Evolutionary conservation across 2,888 invertebrate genomes (phyloP).

Genomic region (Heteropelma amictum): DNA sequence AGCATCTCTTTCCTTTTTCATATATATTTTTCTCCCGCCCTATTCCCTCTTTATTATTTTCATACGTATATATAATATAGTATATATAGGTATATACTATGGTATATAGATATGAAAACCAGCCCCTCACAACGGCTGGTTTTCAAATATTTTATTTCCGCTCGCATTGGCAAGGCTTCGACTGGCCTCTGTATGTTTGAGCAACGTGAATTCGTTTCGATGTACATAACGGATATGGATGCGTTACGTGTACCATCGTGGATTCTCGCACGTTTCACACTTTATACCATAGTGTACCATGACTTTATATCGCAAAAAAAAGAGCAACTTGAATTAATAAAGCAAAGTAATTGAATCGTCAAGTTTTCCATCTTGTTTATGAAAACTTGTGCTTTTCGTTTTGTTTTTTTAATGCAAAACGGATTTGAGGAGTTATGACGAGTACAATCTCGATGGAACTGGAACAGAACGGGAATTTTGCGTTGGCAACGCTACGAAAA

Average conservation of each 20-base stretch:
- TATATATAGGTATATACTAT: no score
- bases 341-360: not conserved
- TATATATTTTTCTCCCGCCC: slow-evolving; percentile 3
- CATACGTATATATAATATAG: no score
- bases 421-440: no score
- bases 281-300: not conserved
- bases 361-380: not conserved
- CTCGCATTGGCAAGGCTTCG: slow-evolving; percentile 70
- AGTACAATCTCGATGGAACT: no score
- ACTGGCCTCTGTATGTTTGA: slow-evolving; percentile 27
- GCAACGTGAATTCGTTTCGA: slow-evolving; percentile 23
- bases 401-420: not conserved
- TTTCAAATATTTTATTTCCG: slow-evolving; percentile 75
- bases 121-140: slow-evolving; percentile 57
- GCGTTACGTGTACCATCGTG: slow-evolving; percentile 53
- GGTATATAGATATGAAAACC: slow-evolving; percentile 6
- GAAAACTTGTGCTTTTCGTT: not conserved
- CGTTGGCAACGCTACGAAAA: no score
- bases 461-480: no score
- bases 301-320: not conserved
- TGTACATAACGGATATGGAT: not conserved
- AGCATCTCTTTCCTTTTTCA: not conserved
- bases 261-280: slow-evolving; percentile 44
- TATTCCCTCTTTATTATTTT: slow-evolving; percentile 1
- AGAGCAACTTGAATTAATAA: not conserved